Evolutionary conservation across 2,113 vertebrate species (phyloP), one percentile per base, ranked within the genome.

Genomic region (Cyprinodon tularosa): DNA sequence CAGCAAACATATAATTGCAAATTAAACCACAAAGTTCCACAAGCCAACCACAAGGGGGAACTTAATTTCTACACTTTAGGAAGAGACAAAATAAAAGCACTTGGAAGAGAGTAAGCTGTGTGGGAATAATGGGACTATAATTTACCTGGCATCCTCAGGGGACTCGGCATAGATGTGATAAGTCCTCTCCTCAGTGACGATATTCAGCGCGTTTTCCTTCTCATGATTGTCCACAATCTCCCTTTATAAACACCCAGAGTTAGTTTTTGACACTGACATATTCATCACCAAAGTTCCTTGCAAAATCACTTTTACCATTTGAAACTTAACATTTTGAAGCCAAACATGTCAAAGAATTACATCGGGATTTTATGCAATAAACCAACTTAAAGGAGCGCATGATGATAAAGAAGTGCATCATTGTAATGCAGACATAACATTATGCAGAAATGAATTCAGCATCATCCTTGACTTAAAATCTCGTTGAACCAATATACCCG

Each of bases 141-240:
- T 20, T n/a, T 94, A 97, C 97, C 97, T 97, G 88, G 96, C 97
- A 84, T 98, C 97, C 85, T 98, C 96, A 22, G 97, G 96, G 57
- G 97, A 95, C 88, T 97, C 97, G 9, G 97, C 96, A 4, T 97
- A 96, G 69, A 98, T 96, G 82, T 98, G 96, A 85, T 97, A 98
- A 10, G 96, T 94, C 82, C 97, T 94, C 68, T 98, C 96, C 29
- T 95, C 95, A 0, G 96, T 97, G 78, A 98, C 96, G 53, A 98
- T 85, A 80, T 98, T 96, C 83, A 98, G 92, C 57, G 96, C 96
- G 63, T 98, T 98, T 91, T 98, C 97, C 88, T 98, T 98, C 89
- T 97, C 97, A 3, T 97, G 96, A 88, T 97, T 98, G 90, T 98
- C 97, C 84, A 98, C 95, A 20, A 98, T 97, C 60, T 97, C 95